Base-by-base conservation (phyloP, 2,888 invertebrate species). In the Pycnomerus fuliginosus region DNA sequence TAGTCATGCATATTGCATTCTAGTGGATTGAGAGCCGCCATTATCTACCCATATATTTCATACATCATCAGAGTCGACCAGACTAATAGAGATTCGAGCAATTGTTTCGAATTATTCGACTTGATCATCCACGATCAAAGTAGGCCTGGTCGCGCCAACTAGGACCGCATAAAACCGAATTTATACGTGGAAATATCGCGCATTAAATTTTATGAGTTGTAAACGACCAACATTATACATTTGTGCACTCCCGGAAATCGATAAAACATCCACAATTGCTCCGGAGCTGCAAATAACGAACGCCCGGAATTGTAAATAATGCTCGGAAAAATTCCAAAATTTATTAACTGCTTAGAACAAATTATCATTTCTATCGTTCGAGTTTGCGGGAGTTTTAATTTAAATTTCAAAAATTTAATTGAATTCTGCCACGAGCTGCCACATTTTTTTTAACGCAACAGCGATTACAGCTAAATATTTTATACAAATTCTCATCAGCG, bases 191-290 rank as follows among this genome's bases (percentile, higher is more conserved):
- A 61, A 64, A 63, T 65, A 63, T 60, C 53, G 51, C 50, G 44
- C 62, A 57, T 61, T 59, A 61, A 60, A 58, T 56, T 63, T 64
- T 63, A 64, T 62, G 62, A 58, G 54, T 60, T 63, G 62, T 62
- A 59, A 62, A 61, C 58, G 58, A 54, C 46, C 50, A 25, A 35
- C 44, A 42, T 50, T 50, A 50, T 50, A 48, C 47, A 47, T 54
- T 54, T 50, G 50, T 53, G 52, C 48, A 47, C 40, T 38, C 28
- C 34, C 46, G 46, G 50, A 50, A 50, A 46, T 50, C 50, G 43
- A 46, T 46, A 40, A 50, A 43, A 45, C 44, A 45, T 45, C 31
- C 38, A 34, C 45, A 33, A 46, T 46, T 46, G 50, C 50, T 37
- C 36, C 20, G 34, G 42, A 47, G 32, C 16, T 47, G 30, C 12